Evolutionary conservation across 1,140 invertebrate genomes (phyloP), one percentile per base, ranked within the genome.

Genomic region (Neotoxoptera formosana): DNA sequence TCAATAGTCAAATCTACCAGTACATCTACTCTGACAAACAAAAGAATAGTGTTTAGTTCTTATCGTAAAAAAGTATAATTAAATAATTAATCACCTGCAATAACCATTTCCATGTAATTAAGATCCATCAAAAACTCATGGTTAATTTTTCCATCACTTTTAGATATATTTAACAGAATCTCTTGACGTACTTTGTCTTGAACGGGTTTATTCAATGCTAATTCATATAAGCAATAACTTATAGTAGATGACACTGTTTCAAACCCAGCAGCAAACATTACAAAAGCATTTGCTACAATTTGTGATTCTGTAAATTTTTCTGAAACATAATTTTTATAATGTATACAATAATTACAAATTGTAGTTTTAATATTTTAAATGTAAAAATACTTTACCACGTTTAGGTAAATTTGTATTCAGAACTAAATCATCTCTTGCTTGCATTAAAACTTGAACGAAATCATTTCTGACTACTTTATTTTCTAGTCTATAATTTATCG

Each of bases 351-450:
- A 56, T 25, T 56, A 56, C 3, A 20, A 3, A 20, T 2, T 51
- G 20, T 53, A 53, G 21, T 53, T 53, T 53, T 53, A 23, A 53
- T 53, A 53, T 23, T 53, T 23, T 53, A 0, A 21, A 53, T 53
- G 4, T 53, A 53, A n/a, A n/a, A 76, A n/a, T 76, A 17, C 7
- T 30, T 86, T 20, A 86, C 84, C 84, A 25, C 30, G 25, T 86
- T 45, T 9, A 14, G 84, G 41, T 30, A 86, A 86, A 86, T 47
- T 14, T 30, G 3, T 30, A n/a, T 86, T 90, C 23, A 90, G 25
- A 20, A 90, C 89, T 41, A 90, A 90, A 56, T 90, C 89, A 45
- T 67, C 45, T 86, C 84, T 86, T 2, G 84, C 84, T 47, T 47
- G 84, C 41, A 86, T 17, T 47, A 86, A 86, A 86, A 1, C 23